These are phyloP conservation scores for Drosophila borborema DNA, from an alignment of 2,888 invertebrate species.

Conservation along the genomic window DNA sequence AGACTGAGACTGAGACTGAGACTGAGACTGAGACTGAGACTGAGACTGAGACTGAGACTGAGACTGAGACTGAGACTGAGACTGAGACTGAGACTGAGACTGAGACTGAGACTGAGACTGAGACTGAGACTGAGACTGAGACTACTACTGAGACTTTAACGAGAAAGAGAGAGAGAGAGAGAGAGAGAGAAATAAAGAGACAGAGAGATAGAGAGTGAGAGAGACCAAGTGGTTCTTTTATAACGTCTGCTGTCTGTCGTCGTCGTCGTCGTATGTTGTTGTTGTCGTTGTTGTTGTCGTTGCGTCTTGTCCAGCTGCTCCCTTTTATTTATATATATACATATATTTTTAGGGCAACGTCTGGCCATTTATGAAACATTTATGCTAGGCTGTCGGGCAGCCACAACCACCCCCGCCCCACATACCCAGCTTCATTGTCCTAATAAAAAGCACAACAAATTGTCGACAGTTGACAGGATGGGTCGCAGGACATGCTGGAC, in stretches of 20 bases:
- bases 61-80: no score
- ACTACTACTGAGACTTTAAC: no score
- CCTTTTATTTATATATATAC: background rate
- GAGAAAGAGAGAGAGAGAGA: background rate
- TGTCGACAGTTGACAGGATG: conserved; percentile 64
- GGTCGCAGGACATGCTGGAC: conserved; percentile 34
- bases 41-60: no score
- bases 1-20: no score
- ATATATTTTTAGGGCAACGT: conserved; percentile 17
- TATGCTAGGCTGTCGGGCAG: conserved; percentile 54
- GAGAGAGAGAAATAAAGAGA: no score
- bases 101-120: no score
- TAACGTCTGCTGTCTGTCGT: conserved; percentile 52
- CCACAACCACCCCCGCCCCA: background rate
- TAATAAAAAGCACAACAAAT: conserved; percentile 78
- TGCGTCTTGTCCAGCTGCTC: conserved; percentile 9
- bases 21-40: no score
- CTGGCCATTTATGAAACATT: conserved; percentile 75
- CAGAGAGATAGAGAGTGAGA: background rate
- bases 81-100: no score
- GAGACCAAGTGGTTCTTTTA: conserved; percentile 48
- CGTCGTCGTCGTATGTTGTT: background rate
- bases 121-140: background rate
- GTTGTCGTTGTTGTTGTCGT: conserved; percentile 7
- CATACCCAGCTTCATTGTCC: conserved; percentile 43